Evolutionary conservation across 2,113 vertebrate genomes (phyloP).

Genomic region (Ceyx melanurus): DNA sequence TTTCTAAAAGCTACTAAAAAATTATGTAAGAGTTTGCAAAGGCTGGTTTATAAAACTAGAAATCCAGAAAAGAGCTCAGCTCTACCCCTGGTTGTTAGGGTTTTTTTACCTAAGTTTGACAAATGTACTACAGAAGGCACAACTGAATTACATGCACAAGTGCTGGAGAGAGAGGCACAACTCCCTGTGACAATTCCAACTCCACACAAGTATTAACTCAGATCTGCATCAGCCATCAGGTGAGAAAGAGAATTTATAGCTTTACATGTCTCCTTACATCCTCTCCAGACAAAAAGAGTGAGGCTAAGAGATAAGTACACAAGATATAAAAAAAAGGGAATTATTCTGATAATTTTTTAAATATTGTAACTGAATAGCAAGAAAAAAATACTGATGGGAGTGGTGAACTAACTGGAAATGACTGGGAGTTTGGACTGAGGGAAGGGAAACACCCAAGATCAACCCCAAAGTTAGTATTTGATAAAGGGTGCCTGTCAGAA

Average conservation of each 20-base stretch:
- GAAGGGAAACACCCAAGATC: background rate
- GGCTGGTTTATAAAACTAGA: background rate
- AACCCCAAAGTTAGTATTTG: background rate
- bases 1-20: background rate
- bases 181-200: background rate
- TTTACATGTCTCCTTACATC: background rate
- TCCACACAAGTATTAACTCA: background rate
- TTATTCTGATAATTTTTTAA: background rate
- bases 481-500: background rate
- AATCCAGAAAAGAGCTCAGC: background rate
- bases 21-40: background rate
- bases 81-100: background rate
- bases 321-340: background rate
- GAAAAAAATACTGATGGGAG: background rate
- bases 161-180: background rate
- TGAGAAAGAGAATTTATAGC: background rate
- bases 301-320: background rate
- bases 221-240: background rate
- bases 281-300: background rate
- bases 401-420: background rate
- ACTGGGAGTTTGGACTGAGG: background rate
- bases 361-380: background rate
- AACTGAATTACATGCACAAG: background rate
- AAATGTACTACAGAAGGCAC: background rate
- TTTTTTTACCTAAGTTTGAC: background rate